Evolutionary conservation across 92 coral and sea anemone species (phyloP).

Genomic region (Muricea muricata): DNA sequence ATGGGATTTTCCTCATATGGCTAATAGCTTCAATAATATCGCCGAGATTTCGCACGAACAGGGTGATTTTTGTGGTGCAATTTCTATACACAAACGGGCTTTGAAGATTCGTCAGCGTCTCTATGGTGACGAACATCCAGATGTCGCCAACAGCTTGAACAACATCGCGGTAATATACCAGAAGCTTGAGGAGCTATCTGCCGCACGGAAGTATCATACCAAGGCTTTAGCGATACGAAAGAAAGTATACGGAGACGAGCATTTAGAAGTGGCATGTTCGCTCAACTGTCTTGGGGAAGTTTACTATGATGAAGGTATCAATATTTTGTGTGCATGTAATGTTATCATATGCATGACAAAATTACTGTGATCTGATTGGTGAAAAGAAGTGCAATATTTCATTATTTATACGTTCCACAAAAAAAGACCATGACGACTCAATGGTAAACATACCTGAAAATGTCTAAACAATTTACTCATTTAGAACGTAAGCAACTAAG

Average conservation of each 20-base stretch:
- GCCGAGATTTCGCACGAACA: slow-evolving; percentile 47
- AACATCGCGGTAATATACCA: slow-evolving; percentile 28
- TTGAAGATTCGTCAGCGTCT: slow-evolving; percentile 44
- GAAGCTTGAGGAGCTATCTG: slow-evolving; percentile 14
- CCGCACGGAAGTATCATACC: slow-evolving; percentile 26
- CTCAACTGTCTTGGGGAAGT: slow-evolving; percentile 18
- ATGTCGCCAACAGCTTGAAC: slow-evolving; percentile 28
- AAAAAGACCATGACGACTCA: too few species aligned
- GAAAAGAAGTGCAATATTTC: too few species aligned
- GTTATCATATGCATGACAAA: too few species aligned
- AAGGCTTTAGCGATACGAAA: slow-evolving; percentile 22
- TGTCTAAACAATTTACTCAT: too few species aligned
- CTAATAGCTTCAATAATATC: slow-evolving; percentile 40
- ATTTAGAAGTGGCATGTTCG: slow-evolving; percentile 20
- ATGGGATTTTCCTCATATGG: slow-evolving; percentile 43
- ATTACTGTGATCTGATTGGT: too few species aligned
- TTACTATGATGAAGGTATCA: slow-evolving; percentile 35
- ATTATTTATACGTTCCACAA: too few species aligned
- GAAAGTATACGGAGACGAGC: slow-evolving; percentile 23
- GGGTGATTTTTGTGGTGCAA: slow-evolving; percentile 35
- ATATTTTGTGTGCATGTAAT: too few species aligned
- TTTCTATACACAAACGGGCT: slow-evolving; percentile 29
- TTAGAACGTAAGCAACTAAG: too few species aligned
- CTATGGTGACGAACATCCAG: slow-evolving; percentile 40
- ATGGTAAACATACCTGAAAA: too few species aligned